Evolutionary conservation across 2,888 invertebrate genomes (phyloP).

Genomic region (Camptogramma bilineatum): DNA sequence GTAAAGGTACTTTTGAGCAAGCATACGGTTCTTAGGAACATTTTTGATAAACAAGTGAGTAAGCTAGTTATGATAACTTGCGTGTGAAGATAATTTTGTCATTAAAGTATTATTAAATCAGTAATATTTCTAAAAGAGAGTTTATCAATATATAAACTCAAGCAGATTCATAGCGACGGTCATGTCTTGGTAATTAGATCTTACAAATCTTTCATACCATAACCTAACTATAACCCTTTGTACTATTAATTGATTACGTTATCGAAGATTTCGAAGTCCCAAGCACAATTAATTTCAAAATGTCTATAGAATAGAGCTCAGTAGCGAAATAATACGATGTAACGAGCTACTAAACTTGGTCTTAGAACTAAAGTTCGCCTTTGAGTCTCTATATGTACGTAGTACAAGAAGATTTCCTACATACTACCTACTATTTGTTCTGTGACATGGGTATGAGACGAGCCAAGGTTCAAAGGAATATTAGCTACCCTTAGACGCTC

Average conservation of each 20-base stretch:
- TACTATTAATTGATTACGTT: background rate
- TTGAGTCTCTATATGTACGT: background rate
- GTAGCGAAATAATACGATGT: background rate
- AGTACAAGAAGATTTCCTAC: background rate
- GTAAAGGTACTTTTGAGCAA: too few relatives aligned
- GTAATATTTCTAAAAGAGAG: too few relatives aligned
- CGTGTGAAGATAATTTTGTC: too few relatives aligned
- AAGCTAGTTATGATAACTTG: too few relatives aligned
- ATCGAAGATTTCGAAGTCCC: background rate
- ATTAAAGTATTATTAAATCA: too few relatives aligned
- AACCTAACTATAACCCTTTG: too few relatives aligned
- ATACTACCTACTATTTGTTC: slow-evolving; percentile 1
- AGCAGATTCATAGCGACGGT: too few relatives aligned
- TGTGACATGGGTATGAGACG: slow-evolving; percentile 19
- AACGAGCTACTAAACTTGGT: background rate
- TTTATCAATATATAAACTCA: too few relatives aligned
- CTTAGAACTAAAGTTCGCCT: background rate
- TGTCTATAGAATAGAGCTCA: background rate
- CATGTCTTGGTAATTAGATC: too few relatives aligned
- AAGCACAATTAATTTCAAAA: background rate
- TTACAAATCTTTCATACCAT: too few relatives aligned
- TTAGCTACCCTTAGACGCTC: slow-evolving; percentile 20
- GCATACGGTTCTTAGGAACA: too few relatives aligned
- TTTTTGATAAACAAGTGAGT: too few relatives aligned
- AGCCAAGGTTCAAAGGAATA: slow-evolving; percentile 37